Percentiles rank a stretch among this genome's conserved stretches.
Evolutionary conservation across 92 coral and sea anemone species (phyloP).

Genomic region (Parazoanthus atlanticus): DNA sequence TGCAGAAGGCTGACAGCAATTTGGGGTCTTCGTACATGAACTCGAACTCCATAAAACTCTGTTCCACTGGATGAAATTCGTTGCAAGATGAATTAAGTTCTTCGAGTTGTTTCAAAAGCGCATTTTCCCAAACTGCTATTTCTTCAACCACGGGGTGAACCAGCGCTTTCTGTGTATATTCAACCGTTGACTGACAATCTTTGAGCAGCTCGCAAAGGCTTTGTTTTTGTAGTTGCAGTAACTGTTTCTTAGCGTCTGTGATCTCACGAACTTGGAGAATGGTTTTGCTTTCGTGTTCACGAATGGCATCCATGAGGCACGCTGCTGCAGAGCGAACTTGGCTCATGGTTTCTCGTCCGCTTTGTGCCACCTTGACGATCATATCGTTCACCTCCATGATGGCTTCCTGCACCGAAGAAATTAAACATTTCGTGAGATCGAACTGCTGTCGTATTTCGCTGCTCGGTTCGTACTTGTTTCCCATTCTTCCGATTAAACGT

Average conservation of each 20-base stretch:
- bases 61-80: slow-evolving; percentile 29
- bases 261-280: slow-evolving; percentile 28
- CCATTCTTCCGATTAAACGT: not conserved
- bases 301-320: slow-evolving; percentile 28
- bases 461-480: slow-evolving; percentile 20
- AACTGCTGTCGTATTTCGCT: slow-evolving; percentile 10
- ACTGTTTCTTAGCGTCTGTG: slow-evolving; percentile 36
- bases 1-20: slow-evolving; percentile 30
- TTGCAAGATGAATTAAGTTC: slow-evolving; percentile 30
- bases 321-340: slow-evolving; percentile 36
- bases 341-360: slow-evolving; percentile 33
- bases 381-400: slow-evolving; percentile 3
- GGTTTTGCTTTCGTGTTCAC: slow-evolving; percentile 27
- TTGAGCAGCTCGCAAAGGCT: slow-evolving; percentile 23
- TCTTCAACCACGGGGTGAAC: slow-evolving; percentile 30
- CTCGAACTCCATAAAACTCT: slow-evolving; percentile 28
- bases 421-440: not conserved
- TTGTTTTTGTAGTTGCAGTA: slow-evolving; percentile 34
- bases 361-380: slow-evolving; percentile 18
- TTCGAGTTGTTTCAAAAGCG: slow-evolving; percentile 28
- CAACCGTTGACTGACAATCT: slow-evolving; percentile 36
- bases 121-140: slow-evolving; percentile 40
- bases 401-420: slow-evolving; percentile 27
- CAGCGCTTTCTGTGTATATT: slow-evolving; percentile 36
- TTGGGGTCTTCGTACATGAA: slow-evolving; percentile 32